Percentiles rank a stretch among this genome's conserved stretches.
Conservation (phyloP, 2,797 vertebrate genomes). For the Carduelis carduelis region DNA sequence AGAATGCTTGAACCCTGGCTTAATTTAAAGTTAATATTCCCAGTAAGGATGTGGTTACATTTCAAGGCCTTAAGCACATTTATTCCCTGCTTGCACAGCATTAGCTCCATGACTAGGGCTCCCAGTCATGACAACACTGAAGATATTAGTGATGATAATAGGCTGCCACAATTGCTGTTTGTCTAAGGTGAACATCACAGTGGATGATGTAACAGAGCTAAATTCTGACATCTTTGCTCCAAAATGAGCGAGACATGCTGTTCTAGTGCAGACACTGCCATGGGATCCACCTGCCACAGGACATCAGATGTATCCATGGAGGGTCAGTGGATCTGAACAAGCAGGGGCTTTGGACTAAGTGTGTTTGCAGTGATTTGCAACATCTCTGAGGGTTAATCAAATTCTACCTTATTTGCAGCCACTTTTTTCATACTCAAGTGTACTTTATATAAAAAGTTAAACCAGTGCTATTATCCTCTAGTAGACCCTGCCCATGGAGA, state of each 20-base stretch:
- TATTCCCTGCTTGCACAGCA: background rate
- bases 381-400: background rate
- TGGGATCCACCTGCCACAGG: background rate
- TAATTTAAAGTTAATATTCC: background rate
- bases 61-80: background rate
- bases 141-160: background rate
- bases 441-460: background rate
- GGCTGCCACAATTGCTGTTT: background rate
- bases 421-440: background rate
- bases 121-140: background rate
- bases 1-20: background rate
- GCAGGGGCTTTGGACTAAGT: background rate
- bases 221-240: background rate
- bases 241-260: background rate
- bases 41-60: background rate
- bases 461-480: background rate
- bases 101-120: background rate
- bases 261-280: background rate
- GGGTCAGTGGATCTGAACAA: background rate
- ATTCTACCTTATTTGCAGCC: background rate
- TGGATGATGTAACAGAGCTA: background rate
- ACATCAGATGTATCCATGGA: background rate
- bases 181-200: background rate
- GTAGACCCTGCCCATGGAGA: background rate
- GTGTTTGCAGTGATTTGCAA: background rate